Percentiles rank a stretch among this genome's conserved stretches.
Evolutionary conservation across 2,888 invertebrate species (phyloP).

Genomic region (Linnaemya tessellans): DNA sequence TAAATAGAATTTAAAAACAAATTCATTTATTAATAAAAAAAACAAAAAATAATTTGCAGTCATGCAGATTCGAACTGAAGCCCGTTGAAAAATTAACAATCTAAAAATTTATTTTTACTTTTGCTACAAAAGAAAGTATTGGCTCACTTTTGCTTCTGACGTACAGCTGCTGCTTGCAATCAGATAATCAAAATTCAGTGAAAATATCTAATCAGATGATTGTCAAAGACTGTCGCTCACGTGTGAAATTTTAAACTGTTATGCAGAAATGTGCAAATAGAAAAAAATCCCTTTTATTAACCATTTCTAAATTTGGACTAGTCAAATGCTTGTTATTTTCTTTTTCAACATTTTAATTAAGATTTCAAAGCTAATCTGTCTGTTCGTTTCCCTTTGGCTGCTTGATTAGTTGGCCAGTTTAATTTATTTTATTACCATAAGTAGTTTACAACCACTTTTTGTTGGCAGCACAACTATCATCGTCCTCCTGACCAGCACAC

Average conservation of each 20-base stretch:
- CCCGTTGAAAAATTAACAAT: too few species aligned
- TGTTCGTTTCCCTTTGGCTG: background rate
- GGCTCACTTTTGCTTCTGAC: too few species aligned
- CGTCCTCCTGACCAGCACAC: background rate
- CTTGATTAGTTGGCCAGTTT: slow-evolving; percentile 26
- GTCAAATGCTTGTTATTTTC: too few species aligned
- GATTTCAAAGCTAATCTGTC: slow-evolving; percentile 20
- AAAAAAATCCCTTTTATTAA: background rate
- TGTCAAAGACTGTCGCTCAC: background rate
- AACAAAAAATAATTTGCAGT: too few species aligned
- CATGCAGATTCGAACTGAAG: too few species aligned
- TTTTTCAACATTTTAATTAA: slow-evolving; percentile 10
- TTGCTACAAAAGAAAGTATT: too few species aligned
- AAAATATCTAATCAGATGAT: background rate
- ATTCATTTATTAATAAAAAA: too few species aligned
- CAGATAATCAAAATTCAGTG: background rate
- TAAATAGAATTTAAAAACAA: too few species aligned
- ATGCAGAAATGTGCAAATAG: background rate
- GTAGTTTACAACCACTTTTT: slow-evolving; percentile 49
- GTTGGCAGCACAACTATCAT: slow-evolving; percentile 12
- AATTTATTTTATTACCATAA: slow-evolving; percentile 48
- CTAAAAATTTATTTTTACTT: too few species aligned
- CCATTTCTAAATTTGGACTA: background rate
- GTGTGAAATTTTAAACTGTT: background rate
- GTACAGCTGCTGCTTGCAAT: too few species aligned